phyloP scores from a whole-genome alignment of 2,888 invertebrate genomes.

The Cryptus viduatorius region DNA sequence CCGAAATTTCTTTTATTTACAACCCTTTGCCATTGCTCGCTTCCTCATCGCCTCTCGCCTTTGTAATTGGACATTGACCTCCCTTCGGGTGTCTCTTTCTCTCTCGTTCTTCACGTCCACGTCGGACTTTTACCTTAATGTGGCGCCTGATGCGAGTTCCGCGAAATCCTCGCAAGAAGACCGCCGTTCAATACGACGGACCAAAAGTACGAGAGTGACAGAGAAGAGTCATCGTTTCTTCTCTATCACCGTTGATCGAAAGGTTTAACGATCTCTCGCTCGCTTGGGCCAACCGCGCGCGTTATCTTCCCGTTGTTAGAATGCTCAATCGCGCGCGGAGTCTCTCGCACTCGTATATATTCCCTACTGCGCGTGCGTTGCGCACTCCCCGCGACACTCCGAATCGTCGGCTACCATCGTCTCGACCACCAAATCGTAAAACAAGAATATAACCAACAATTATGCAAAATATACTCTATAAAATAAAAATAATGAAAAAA shows the following conservation, averaged over 20 bases:
- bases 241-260: constrained; percentile 48
- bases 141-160: constrained; percentile 51
- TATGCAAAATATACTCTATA: too few species aligned
- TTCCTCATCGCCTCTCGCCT: constrained; percentile 24
- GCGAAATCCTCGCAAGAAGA: constrained; percentile 49
- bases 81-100: constrained; percentile 9
- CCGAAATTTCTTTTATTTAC: constrained; percentile 6
- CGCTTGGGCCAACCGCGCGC: constrained; percentile 65
- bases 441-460: not conserved
- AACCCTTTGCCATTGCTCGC: constrained; percentile 13
- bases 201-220: constrained; percentile 2
- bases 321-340: constrained; percentile 66
- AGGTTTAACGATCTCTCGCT: constrained; percentile 57
- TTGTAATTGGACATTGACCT: constrained; percentile 51
- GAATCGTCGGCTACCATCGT: constrained; percentile 17
- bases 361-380: constrained; percentile 40
- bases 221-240: constrained; percentile 4
- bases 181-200: constrained; percentile 45
- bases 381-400: constrained; percentile 63
- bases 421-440: not conserved
- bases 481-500: too few species aligned
- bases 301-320: constrained; percentile 72
- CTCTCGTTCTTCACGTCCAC: constrained; percentile 16
- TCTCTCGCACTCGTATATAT: constrained; percentile 21
- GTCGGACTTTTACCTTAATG: constrained; percentile 47